These are phyloP conservation scores for Porites lutea DNA, from an alignment of 64 coral and sea anemone genomes.

Conservation along the genomic window DNA sequence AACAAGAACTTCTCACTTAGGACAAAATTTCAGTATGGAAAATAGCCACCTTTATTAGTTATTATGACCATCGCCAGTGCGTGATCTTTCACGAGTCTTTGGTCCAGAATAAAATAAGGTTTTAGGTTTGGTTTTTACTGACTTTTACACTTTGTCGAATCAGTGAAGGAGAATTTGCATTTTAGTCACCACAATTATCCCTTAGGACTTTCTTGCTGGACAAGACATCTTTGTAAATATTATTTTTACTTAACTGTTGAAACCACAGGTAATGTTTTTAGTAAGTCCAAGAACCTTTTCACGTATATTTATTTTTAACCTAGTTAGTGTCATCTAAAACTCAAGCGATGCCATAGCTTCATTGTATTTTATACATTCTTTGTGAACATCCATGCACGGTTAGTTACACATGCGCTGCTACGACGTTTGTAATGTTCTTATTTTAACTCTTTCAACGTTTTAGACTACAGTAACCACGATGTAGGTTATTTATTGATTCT, in stretches of 20 bases:
- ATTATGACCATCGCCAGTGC: constrained; percentile 2
- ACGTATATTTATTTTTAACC: constrained; percentile 1
- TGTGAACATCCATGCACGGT: too few species aligned
- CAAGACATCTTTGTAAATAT: constrained; percentile 5
- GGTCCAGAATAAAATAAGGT: background rate
- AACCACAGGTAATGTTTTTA: background rate
- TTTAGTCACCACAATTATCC: background rate
- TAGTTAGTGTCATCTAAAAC: background rate
- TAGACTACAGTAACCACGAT: too few species aligned
- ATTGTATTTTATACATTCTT: background rate
- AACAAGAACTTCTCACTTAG: too few species aligned
- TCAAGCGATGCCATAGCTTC: too few species aligned
- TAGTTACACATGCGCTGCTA: too few species aligned
- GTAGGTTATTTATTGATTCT: too few species aligned
- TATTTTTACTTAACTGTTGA: background rate
- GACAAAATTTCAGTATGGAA: background rate
- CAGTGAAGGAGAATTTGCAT: background rate
- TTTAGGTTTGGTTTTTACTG: background rate
- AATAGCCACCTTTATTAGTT: background rate
- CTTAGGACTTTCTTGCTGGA: background rate
- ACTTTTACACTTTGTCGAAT: too few species aligned
- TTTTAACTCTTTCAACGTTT: too few species aligned
- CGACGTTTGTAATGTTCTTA: too few species aligned
- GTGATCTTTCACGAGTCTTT: background rate
- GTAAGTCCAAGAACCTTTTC: background rate